Percentiles rank a stretch among this genome's conserved stretches.
These are phyloP conservation scores for Rhinichthys osculus DNA, from an alignment of 2,797 vertebrate species.

Conservation along the genomic window DNA sequence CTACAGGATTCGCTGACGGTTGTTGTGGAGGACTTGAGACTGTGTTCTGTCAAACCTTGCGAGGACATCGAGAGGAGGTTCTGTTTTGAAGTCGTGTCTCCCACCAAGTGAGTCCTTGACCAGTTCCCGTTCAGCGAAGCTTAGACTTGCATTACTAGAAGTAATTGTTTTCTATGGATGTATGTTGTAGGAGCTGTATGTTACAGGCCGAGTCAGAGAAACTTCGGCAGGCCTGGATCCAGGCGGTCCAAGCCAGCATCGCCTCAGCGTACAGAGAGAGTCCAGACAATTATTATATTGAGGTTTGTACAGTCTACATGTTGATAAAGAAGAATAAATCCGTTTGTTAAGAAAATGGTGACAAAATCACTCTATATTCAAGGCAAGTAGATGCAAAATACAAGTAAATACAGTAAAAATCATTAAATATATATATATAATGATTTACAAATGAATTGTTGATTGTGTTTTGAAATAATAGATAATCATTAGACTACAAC, in stretches of 20 bases:
- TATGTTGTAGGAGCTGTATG: constrained; percentile 91
- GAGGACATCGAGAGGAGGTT: constrained; percentile 98
- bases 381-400: not conserved
- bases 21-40: constrained; percentile 94
- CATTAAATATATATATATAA: not conserved
- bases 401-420: not conserved
- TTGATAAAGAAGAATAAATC: not conserved
- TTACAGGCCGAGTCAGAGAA: constrained; percentile 97
- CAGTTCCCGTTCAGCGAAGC: not conserved
- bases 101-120: constrained; percentile 87
- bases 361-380: not conserved
- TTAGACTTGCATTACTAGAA: not conserved
- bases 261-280: constrained; percentile 96
- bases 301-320: constrained; percentile 75
- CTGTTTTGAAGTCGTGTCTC: constrained; percentile 98
- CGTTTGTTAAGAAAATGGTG: not conserved
- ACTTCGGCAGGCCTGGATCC: constrained; percentile 93
- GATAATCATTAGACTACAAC: not conserved
- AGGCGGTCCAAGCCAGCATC: constrained; percentile 96
- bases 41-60: constrained; percentile 94
- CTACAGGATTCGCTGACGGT: constrained; percentile 93
- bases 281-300: constrained; percentile 89
- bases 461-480: not conserved
- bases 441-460: not conserved
- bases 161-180: constrained; percentile 12